These are phyloP conservation scores for Cephus nigrinus DNA, from an alignment of 2,888 invertebrate genomes.

Conservation along the genomic window DNA sequence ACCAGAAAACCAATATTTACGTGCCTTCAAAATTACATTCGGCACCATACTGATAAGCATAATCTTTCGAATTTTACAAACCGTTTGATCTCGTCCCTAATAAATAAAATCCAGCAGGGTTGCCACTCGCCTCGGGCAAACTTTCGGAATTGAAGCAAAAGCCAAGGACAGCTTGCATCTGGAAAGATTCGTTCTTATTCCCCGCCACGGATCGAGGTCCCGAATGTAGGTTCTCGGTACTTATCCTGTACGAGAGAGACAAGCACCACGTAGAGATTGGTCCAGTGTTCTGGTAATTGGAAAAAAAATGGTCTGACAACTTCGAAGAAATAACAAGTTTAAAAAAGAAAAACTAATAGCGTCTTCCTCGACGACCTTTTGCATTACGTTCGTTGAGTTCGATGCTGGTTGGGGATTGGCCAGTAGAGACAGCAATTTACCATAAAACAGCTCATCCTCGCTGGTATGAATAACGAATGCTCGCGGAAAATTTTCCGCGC, in stretches of 20 bases:
- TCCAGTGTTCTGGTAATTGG: background rate
- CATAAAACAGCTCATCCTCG: background rate
- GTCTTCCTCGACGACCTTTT: background rate
- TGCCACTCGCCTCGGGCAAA: background rate
- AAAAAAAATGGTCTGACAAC: background rate
- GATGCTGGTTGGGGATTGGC: background rate
- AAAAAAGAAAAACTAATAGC: background rate
- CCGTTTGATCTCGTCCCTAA: background rate
- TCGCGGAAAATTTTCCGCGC: background rate
- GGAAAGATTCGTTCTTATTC: background rate
- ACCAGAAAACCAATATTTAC: background rate
- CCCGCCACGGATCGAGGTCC: background rate
- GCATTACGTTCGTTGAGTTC: background rate
- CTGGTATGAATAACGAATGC: slow-evolving; percentile 1
- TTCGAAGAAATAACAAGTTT: background rate
- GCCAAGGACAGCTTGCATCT: background rate
- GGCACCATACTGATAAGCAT: background rate
- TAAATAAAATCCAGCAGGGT: background rate
- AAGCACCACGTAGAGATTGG: background rate
- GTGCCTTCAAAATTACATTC: background rate
- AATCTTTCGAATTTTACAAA: background rate
- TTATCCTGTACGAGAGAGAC: background rate
- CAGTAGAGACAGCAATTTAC: background rate
- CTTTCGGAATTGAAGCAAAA: background rate
- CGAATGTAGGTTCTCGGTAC: no score